These are phyloP conservation scores for Cuniculus paca DNA, from an alignment of 2,797 vertebrate species.

Conservation along the genomic window DNA sequence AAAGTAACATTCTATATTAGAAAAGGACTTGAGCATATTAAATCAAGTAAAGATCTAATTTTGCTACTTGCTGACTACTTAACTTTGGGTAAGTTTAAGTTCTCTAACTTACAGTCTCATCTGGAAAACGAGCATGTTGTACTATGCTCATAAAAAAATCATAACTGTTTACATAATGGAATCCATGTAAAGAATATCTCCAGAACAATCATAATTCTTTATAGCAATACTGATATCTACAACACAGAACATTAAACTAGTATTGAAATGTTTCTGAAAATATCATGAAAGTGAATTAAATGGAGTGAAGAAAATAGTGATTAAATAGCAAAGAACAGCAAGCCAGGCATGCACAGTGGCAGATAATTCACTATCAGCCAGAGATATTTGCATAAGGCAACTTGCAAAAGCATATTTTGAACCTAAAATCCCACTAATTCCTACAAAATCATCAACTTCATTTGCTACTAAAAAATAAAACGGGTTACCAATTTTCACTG, in stretches of 20 bases:
- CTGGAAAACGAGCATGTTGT: background rate
- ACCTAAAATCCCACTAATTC: background rate
- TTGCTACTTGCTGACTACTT: background rate
- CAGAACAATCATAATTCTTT: background rate
- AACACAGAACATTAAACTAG: background rate
- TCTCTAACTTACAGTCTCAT: conserved; percentile 17
- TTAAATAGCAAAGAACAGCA: conserved; percentile 4
- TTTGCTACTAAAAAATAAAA: background rate
- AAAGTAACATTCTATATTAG: background rate
- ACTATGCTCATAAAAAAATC: background rate
- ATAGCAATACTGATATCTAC: background rate
- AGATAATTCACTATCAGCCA: background rate
- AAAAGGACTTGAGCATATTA: background rate
- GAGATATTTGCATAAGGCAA: background rate
- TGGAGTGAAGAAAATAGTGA: conserved; percentile 25
- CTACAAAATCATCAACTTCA: background rate
- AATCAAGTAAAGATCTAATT: background rate
- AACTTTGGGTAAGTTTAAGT: background rate
- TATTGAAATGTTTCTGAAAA: conserved; percentile 28
- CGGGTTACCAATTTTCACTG: background rate
- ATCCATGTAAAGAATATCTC: background rate
- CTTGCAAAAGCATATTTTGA: background rate
- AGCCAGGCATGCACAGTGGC: background rate
- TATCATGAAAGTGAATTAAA: conserved; percentile 15
- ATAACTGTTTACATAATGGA: background rate